Conservation (phyloP, 2,888 invertebrate genomes). For the Leucoptera coffeella region DNA sequence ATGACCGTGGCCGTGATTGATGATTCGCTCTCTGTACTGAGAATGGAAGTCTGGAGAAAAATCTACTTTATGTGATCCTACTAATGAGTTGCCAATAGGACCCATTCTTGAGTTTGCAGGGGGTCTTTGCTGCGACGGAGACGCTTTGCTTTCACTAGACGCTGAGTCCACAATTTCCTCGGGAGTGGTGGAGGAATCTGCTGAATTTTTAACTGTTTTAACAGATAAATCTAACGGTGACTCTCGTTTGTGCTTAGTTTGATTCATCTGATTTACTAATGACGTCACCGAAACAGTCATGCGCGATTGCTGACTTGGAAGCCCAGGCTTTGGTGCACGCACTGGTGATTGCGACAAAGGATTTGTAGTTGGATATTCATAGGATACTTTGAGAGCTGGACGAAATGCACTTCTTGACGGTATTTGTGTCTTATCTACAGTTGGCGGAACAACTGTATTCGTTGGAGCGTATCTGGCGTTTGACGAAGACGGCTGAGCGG, state of each 20-base stretch:
- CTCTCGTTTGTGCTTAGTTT: constrained; percentile 57
- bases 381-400: constrained; percentile 23
- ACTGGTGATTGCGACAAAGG: constrained; percentile 29
- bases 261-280: constrained; percentile 41
- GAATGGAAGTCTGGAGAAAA: constrained; percentile 69
- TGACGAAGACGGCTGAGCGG: constrained; percentile 22
- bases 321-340: constrained; percentile 26
- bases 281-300: constrained; percentile 46
- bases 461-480: constrained; percentile 21
- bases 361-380: constrained; percentile 22
- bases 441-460: background rate
- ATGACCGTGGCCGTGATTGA: constrained; percentile 14
- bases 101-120: constrained; percentile 18
- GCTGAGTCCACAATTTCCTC: constrained; percentile 53
- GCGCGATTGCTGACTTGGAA: constrained; percentile 32
- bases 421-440: constrained; percentile 5
- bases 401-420: constrained; percentile 21
- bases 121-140: constrained; percentile 21
- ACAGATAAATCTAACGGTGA: constrained; percentile 84
- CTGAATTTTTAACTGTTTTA: constrained; percentile 81
- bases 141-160: constrained; percentile 23
- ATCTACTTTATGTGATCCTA: constrained; percentile 62
- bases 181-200: constrained; percentile 80
- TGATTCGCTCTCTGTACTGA: constrained; percentile 31
- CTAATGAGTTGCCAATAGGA: constrained; percentile 15